phyloP scores from a whole-genome alignment of 2,888 invertebrate species.

The Malthinus flaveolus region DNA sequence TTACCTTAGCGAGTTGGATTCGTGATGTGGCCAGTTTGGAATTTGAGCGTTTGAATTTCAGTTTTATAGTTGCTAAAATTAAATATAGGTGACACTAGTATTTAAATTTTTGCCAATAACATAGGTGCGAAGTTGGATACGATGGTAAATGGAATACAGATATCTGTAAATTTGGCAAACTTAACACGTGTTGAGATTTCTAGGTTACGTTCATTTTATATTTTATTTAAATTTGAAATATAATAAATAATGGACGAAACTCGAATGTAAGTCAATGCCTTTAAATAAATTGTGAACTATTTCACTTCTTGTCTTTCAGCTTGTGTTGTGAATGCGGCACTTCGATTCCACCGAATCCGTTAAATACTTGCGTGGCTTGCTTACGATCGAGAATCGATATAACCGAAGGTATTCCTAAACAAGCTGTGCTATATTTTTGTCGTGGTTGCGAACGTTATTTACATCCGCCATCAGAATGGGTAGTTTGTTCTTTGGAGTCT shows the following conservation, averaged over 20 bases:
- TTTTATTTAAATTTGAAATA: background rate
- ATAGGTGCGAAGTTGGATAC: no score
- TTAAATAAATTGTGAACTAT: background rate
- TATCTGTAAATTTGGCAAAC: background rate
- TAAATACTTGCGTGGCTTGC: conserved; percentile 97
- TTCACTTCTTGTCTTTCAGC: conserved; percentile 53
- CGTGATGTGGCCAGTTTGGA: no score
- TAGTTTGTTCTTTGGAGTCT: conserved; percentile 84
- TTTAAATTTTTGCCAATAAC: no score
- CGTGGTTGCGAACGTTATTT: conserved; percentile 92
- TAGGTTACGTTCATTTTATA: background rate
- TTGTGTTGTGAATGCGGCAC: conserved; percentile 95
- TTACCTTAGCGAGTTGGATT: no score
- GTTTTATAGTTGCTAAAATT: no score
- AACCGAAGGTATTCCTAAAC: conserved; percentile 94
- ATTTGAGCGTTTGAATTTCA: no score
- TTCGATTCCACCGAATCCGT: conserved; percentile 90
- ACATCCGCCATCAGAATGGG: conserved; percentile 90
- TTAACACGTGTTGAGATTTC: background rate
- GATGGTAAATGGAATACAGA: no score
- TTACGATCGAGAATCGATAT: conserved; percentile 91
- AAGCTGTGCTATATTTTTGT: conserved; percentile 87
- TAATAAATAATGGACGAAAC: background rate
- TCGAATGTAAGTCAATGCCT: background rate
- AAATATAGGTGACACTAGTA: no score